Conservation (phyloP, 53 echinoderm and acorn worm genomes). For the Holothuria leucospilota region DNA sequence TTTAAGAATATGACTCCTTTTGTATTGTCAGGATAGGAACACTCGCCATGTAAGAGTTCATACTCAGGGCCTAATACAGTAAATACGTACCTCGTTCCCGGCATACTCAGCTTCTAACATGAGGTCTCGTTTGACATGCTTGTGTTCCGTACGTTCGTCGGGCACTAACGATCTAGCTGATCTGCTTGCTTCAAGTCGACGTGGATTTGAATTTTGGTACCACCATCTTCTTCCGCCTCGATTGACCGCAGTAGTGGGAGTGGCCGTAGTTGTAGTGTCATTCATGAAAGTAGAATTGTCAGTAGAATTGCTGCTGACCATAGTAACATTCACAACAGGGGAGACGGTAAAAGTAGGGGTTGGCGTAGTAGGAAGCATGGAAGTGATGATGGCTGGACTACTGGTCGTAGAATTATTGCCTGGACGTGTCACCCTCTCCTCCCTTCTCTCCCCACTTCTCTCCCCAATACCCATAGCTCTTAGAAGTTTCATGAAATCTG, state of each 20-base stretch:
- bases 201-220: background rate
- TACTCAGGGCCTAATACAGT: no score
- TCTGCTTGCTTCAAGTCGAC: constrained; percentile 16
- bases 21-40: no score
- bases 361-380: no score
- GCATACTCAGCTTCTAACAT: constrained; percentile 4
- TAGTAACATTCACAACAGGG: background rate
- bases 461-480: constrained; percentile 12
- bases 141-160: background rate
- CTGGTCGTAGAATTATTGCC: no score
- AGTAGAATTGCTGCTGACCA: background rate
- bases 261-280: background rate
- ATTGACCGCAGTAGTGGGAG: background rate
- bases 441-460: background rate
- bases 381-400: no score
- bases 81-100: constrained; percentile 15
- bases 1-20: no score
- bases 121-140: background rate
- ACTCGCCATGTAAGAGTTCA: no score
- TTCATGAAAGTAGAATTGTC: background rate
- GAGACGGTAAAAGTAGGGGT: background rate
- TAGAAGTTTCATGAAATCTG: constrained; percentile 18
- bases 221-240: background rate
- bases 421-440: no score
- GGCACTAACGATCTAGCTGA: background rate